phyloP scores from a whole-genome alignment of 2,888 invertebrate species.

The Eledona agricola region DNA sequence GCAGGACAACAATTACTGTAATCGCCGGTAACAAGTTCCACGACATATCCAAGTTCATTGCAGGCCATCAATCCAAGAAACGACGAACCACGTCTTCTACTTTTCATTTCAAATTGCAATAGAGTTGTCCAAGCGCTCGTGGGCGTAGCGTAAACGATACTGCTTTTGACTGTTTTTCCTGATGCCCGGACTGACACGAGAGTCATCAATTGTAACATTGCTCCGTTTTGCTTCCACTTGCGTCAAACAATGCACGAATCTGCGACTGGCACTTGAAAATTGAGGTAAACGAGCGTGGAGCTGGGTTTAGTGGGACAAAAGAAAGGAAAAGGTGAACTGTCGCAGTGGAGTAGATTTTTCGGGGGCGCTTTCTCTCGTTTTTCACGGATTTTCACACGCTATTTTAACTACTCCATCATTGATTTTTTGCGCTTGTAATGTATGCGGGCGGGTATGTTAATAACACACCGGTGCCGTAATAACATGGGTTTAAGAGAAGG shows the following conservation, averaged over 20 bases:
- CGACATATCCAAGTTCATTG: slow-evolving; percentile 14
- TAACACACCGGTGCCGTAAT: slow-evolving; percentile 5
- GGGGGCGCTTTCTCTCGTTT: slow-evolving; percentile 8
- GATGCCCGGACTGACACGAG: too few species aligned
- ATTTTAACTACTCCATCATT: slow-evolving; percentile 3
- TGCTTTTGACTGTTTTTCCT: background rate
- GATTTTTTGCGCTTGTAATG: slow-evolving; percentile 4
- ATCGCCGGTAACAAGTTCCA: slow-evolving; percentile 20
- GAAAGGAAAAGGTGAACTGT: slow-evolving; percentile 39
- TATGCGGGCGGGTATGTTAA: slow-evolving; percentile 10
- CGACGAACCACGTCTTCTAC: background rate
- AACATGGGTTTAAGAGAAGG: too few species aligned
- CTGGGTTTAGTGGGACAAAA: slow-evolving; percentile 33
- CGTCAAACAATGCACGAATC: too few species aligned
- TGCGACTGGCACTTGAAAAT: too few species aligned
- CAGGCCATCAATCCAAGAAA: slow-evolving; percentile 20
- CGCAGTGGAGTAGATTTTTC: slow-evolving; percentile 21
- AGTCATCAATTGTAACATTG: too few species aligned
- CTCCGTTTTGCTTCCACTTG: too few species aligned
- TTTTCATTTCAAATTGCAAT: slow-evolving; percentile 5
- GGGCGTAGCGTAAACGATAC: background rate
- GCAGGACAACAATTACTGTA: slow-evolving; percentile 22
- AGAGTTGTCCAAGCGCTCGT: background rate
- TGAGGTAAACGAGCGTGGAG: too few species aligned
- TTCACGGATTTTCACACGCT: slow-evolving; percentile 4